Evolutionary conservation across 2,888 invertebrate species (phyloP), one percentile per base, ranked within the genome.

Genomic region (Andrena trimmerana): DNA sequence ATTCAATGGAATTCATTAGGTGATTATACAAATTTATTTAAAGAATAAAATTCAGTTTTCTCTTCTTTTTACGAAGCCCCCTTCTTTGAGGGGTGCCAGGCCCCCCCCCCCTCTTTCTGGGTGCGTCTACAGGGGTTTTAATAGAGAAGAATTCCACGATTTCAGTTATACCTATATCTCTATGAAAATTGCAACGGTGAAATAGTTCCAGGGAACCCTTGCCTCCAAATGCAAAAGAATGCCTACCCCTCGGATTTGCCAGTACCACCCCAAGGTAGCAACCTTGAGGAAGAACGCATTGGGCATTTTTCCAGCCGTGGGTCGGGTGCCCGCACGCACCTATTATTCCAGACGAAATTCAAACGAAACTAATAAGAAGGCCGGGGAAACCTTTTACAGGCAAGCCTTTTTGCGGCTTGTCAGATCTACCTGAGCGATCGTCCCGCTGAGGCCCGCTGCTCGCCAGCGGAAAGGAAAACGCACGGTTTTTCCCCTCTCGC

Each of bases 401-500:
- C 67, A 29, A 3, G 13, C 5, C 31, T 83, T 83, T 83, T 83
- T 83, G 71, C 52, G 5, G 27, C 8, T 60, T 75, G 82, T 82
- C 82, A 76, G 82, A 83, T 81, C 71, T 83, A 65, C 59, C 76
- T 71, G 81, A 83, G 36, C 81, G 82, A 81, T 81, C 82, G 66
- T 42, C 81, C 81, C 59, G 81, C 81, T 69, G 82, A 33, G 80
- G 42, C 42, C 52, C 50, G 54, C 48, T 29, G 16, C 48, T 50
- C n/a, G n/a, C 81, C 65, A 81, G 68, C 65, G 76, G 75, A 76
- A 81, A 78, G 83, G 83, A 83, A 83, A 83, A 81, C 77, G 81
- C 78, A 27, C 50, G 69, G 77, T 83, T 83, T 83, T 81, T 81
- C 81, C 78, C 54, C 13, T 8, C 60, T 27, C 48, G 29, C 42